These are phyloP conservation scores for Mesorhabditis sp. DNA, from an alignment of 2,888 invertebrate genomes.

Conservation along the genomic window DNA sequence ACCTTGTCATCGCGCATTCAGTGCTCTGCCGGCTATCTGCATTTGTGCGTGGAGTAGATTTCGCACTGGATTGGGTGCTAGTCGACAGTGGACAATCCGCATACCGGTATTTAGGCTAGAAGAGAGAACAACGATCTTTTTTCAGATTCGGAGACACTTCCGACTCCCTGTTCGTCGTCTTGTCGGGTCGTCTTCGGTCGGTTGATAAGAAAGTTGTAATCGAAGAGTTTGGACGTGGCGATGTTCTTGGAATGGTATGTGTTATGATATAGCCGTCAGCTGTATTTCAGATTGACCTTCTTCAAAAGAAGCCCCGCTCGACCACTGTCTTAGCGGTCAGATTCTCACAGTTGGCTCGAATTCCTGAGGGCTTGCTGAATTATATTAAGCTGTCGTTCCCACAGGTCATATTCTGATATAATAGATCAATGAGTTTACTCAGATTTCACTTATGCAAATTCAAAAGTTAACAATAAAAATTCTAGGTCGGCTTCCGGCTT, in stretches of 20 bases:
- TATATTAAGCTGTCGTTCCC: constrained; percentile 90
- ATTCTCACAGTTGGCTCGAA: constrained; percentile 77
- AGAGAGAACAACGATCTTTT: neutral
- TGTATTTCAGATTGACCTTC: constrained; percentile 26
- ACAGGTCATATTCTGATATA: constrained; percentile 64
- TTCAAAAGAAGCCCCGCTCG: constrained; percentile 65
- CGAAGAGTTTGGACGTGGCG: constrained; percentile 25
- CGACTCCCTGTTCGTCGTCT: constrained; percentile 23
- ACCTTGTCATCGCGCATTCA: constrained; percentile 19
- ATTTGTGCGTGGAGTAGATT: constrained; percentile 23
- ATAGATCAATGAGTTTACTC: neutral
- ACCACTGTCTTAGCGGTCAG: constrained; percentile 84
- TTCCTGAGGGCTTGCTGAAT: constrained; percentile 90
- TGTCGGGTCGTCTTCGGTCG: constrained; percentile 23
- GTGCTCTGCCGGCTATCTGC: constrained; percentile 23
- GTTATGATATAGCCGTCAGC: neutral
- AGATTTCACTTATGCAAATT: neutral
- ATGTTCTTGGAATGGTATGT: constrained; percentile 19
- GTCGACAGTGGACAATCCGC: constrained; percentile 23
- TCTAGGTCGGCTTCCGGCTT: constrained; percentile 77
- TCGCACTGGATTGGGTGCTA: constrained; percentile 21
- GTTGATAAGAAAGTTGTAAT: constrained; percentile 20
- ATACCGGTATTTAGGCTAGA: constrained; percentile 12
- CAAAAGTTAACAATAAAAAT: constrained; percentile 18
- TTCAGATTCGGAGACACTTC: constrained; percentile 18